These are phyloP conservation scores for Yponomeuta evonymella DNA, from an alignment of 2,888 invertebrate genomes.

Conservation along the genomic window DNA sequence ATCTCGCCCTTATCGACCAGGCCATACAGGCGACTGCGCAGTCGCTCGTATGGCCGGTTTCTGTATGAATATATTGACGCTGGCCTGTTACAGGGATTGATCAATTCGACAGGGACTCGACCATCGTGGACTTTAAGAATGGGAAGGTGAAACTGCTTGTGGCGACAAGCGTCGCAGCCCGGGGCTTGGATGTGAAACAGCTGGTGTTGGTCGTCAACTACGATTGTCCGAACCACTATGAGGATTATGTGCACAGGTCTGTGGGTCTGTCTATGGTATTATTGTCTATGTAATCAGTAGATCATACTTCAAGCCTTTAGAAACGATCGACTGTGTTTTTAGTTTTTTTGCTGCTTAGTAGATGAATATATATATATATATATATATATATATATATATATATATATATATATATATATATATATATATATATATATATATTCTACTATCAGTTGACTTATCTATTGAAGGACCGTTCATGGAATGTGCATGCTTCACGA, in stretches of 20 bases:
- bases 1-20: background rate
- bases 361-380: too few species aligned
- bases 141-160: slow-evolving; percentile 94
- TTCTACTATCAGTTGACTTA: too few species aligned
- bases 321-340: too few species aligned
- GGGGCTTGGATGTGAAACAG: slow-evolving; percentile 99
- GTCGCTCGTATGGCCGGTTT: slow-evolving; percentile 23
- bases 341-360: too few species aligned
- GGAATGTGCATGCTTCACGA: too few species aligned
- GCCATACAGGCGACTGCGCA: slow-evolving; percentile 29
- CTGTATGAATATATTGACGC: slow-evolving; percentile 53
- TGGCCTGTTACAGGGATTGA: slow-evolving; percentile 87
- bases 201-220: slow-evolving; percentile 98
- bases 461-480: too few species aligned
- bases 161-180: slow-evolving; percentile 98
- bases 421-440: too few species aligned
- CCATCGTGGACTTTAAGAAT: slow-evolving; percentile 97
- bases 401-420: too few species aligned
- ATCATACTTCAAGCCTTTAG: too few species aligned
- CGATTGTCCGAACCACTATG: slow-evolving; percentile 99
- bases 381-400: fast-evolving
- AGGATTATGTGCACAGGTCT: slow-evolving; percentile 96
- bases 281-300: too few species aligned
- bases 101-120: slow-evolving; percentile 98
- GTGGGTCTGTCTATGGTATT: slow-evolving; percentile 27